Conservation (phyloP, 92 coral and sea anemone species). For the Palythoa caribaeorum region DNA sequence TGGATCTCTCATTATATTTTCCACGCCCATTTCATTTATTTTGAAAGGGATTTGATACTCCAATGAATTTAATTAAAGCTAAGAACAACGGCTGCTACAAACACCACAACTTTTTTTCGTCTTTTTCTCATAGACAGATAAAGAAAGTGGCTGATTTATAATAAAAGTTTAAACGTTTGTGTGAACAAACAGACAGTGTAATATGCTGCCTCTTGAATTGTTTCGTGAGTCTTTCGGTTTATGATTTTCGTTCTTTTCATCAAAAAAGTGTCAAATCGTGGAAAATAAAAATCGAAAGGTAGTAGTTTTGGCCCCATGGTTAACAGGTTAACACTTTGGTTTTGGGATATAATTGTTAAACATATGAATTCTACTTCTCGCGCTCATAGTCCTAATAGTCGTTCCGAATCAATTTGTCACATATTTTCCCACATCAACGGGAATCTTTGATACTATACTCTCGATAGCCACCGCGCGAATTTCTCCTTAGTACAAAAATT, state of each 20-base stretch:
- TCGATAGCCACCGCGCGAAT: too few relatives aligned
- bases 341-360: background rate
- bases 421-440: too few relatives aligned
- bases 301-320: too few relatives aligned
- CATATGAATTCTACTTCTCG: background rate
- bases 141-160: constrained; percentile 5
- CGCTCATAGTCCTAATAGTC: too few relatives aligned
- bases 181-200: background rate
- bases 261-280: background rate
- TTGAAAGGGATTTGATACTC: constrained; percentile 22
- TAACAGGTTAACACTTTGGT: background rate
- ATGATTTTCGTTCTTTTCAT: background rate
- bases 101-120: background rate
- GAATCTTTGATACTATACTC: too few relatives aligned
- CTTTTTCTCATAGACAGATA: background rate
- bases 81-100: constrained; percentile 2
- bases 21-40: constrained; percentile 42
- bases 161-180: background rate
- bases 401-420: too few relatives aligned
- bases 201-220: background rate
- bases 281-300: background rate
- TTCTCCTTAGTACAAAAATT: too few relatives aligned
- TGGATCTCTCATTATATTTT: constrained; percentile 46
- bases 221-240: too few relatives aligned
- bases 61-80: constrained; percentile 21